Percentiles rank a stretch among this genome's conserved stretches.
Conservation (phyloP, 2,113 vertebrate species). For the Plotosus lineatus region DNA sequence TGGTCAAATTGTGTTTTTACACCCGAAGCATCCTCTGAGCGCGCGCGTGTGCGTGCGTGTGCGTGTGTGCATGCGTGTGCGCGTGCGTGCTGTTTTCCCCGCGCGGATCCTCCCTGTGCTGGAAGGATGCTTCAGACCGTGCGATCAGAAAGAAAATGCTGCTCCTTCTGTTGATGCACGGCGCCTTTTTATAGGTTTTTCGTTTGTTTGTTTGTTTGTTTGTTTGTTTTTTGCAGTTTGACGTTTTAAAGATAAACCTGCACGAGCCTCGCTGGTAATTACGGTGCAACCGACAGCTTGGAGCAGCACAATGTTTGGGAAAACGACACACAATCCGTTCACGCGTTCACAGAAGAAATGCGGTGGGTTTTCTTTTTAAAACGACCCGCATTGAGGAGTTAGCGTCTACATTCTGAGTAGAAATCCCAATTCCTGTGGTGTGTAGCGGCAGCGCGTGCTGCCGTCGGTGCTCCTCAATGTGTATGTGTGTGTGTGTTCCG, state of each 20-base stretch:
- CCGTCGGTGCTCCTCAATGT: constrained; percentile 16
- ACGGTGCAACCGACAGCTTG: background rate
- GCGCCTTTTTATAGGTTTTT: background rate
- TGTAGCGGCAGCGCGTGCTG: background rate
- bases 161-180: background rate
- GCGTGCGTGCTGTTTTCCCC: constrained; percentile 14
- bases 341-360: too few species aligned
- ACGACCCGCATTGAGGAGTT: background rate
- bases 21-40: constrained; percentile 74
- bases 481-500: background rate
- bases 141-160: background rate
- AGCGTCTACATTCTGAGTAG: background rate
- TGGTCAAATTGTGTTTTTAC: constrained; percentile 71
- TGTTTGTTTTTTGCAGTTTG: background rate
- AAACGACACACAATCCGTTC: background rate
- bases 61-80: background rate
- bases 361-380: too few species aligned
- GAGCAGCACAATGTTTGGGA: background rate
- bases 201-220: background rate
- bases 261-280: background rate
- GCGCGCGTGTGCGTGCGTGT: constrained; percentile 16
- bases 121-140: background rate
- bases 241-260: background rate
- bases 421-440: background rate
- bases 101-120: constrained; percentile 28